Evolutionary conservation across 2,888 invertebrate species (phyloP).

Genomic region (Achlya flavicornis): DNA sequence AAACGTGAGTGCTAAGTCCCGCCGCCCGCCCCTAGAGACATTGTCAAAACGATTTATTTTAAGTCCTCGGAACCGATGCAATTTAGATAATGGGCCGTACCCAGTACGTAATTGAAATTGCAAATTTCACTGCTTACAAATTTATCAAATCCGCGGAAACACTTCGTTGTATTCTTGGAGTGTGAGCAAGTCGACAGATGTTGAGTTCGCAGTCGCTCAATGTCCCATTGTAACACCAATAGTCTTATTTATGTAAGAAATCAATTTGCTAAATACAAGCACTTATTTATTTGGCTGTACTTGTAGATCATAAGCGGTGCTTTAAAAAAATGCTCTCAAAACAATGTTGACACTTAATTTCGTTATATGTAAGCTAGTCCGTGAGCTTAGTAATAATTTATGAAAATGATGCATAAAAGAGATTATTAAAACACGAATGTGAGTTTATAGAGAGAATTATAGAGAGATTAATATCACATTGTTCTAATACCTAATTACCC

Average conservation of each 20-base stretch:
- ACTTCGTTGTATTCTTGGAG: slow-evolving; percentile 17
- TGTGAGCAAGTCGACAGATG: neutral
- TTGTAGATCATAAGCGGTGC: too few species aligned
- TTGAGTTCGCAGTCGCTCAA: neutral
- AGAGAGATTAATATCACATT: too few species aligned
- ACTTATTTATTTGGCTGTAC: neutral
- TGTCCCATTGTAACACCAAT: neutral
- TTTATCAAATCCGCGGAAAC: slow-evolving; percentile 13
- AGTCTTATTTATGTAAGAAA: neutral
- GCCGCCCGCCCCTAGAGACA: neutral
- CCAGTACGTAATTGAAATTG: slow-evolving; percentile 37
- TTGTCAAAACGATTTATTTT: slow-evolving; percentile 2
- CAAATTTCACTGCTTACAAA: slow-evolving; percentile 30
- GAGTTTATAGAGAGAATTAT: too few species aligned
- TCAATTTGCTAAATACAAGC: neutral
- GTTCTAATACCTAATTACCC: too few species aligned
- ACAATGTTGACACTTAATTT: too few species aligned
- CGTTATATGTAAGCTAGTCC: too few species aligned
- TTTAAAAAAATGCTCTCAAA: too few species aligned
- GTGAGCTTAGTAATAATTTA: too few species aligned
- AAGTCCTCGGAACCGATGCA: slow-evolving; percentile 20
- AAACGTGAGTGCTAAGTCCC: slow-evolving; percentile 17
- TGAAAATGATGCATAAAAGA: too few species aligned
- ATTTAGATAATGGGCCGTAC: slow-evolving; percentile 38
- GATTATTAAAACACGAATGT: too few species aligned